Base-by-base conservation (phyloP, 1,140 invertebrate species). In the Zaprionus kolodkinae region DNA sequence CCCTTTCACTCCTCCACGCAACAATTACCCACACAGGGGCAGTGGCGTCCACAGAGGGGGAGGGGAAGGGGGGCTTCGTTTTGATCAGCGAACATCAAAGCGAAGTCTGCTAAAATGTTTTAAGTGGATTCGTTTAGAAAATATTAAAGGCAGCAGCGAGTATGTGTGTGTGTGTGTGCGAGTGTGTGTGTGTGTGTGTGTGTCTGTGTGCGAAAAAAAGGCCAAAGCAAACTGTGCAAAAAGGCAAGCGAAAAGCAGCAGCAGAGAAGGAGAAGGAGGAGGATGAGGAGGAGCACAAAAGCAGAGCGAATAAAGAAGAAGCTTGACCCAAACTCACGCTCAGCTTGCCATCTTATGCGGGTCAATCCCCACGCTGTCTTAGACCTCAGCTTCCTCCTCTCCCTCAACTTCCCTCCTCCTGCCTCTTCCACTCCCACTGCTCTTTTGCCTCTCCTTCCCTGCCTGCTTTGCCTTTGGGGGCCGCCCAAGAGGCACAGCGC, bases 111-210 rank as follows among this genome's bases (percentile, higher is more conserved):
- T 68, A 69, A 76, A 79, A 68, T 36, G 74, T 77, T 80, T 72
- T 79, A 79, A 83, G 84, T 78, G 84, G 63, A 87, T 83, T 72
- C 77, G 76, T 77, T 88, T 73, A 57, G 57, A 59, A 88, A 87
- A 76, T 73, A 78, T 83, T 79, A 83, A 83, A 83, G 63, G 63
- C 38, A 45, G 45, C 27, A 30, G 17, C 77, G 70, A 87, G 11
- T 3, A 12, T 7, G 52, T 25, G 27, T 30, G 52, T 33, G 27
- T 55, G 12, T 15, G 48, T 43, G 38, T 27, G 10, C 7, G 25
- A n/a, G 50, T 30, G 50, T 27, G 50, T 6, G 50, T 33, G 27
- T 30, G 17, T 62, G 77, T 40, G 13, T 56, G 60, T 43, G 30
- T 17, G 25, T 15, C n/a, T n/a, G n/a, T n/a, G n/a, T n/a, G n/a